Percentiles rank a stretch among this genome's conserved stretches.
These are phyloP conservation scores for Nesidiocoris tenuis DNA, from an alignment of 2,888 invertebrate genomes.

Conservation along the genomic window DNA sequence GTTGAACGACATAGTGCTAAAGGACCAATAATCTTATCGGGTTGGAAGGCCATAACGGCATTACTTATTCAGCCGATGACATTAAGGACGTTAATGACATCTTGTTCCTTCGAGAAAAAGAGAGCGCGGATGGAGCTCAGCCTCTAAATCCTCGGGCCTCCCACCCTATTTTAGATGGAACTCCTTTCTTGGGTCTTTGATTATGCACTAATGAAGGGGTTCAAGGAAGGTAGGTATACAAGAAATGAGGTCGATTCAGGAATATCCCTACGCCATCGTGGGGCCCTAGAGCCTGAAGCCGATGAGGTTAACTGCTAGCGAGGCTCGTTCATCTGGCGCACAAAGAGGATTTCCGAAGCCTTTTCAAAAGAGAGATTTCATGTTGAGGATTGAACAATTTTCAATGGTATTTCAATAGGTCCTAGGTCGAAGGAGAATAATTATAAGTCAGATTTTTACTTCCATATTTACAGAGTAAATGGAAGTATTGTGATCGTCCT, in stretches of 20 bases:
- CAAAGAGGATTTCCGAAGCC: background rate
- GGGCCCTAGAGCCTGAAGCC: background rate
- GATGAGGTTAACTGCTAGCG: background rate
- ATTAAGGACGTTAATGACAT: background rate
- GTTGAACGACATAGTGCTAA: too few species aligned
- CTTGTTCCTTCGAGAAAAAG: background rate
- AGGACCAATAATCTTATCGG: background rate
- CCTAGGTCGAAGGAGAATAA: too few species aligned
- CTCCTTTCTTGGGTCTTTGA: background rate
- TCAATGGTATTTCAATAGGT: too few species aligned
- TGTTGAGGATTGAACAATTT: too few species aligned
- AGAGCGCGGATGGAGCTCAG: background rate
- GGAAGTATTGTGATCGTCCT: too few species aligned
- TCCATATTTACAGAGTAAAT: too few species aligned
- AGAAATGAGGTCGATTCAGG: background rate
- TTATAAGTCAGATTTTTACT: too few species aligned
- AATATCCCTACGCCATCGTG: background rate
- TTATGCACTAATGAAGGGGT: background rate
- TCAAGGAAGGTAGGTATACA: background rate
- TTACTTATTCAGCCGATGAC: background rate
- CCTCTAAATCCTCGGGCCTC: background rate
- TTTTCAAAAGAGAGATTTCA: background rate
- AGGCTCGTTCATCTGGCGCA: background rate
- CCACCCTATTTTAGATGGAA: background rate
- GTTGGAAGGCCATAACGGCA: background rate